Evolutionary conservation across 2,113 vertebrate species (phyloP).

Genomic region (Leptobrachium ailaonicum): DNA sequence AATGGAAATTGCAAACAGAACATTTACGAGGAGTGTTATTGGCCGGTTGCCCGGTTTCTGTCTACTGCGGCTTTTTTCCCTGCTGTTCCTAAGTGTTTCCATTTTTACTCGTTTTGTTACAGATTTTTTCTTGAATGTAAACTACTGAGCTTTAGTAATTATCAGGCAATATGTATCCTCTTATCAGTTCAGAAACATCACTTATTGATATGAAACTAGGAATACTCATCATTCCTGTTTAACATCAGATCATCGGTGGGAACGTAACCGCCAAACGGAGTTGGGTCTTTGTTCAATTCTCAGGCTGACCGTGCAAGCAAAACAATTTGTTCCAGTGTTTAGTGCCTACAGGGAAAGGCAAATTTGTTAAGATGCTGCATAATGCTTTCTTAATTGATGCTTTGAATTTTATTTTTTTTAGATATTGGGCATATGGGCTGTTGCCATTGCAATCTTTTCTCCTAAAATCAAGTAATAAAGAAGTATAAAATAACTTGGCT

Average conservation of each 20-base stretch:
- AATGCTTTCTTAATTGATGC: neutral
- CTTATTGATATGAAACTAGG: neutral
- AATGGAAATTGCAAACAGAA: neutral
- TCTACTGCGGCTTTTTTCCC: neutral
- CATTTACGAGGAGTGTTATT: neutral
- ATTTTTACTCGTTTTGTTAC: neutral
- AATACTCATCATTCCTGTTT: neutral
- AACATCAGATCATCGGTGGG: neutral
- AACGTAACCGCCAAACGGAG: neutral
- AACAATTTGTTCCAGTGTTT: constrained; percentile 12
- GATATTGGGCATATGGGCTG: neutral
- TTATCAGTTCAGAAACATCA: neutral
- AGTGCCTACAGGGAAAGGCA: neutral
- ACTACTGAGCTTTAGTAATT: neutral
- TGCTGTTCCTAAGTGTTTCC: constrained; percentile 10
- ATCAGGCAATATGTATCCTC: neutral
- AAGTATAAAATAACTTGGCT: too few species aligned
- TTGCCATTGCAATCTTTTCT: neutral
- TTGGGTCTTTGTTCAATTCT: constrained; percentile 2
- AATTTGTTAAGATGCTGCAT: neutral
- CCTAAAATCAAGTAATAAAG: neutral
- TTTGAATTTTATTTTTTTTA: constrained; percentile 1
- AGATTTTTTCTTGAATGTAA: neutral
- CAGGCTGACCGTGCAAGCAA: constrained; percentile 4
- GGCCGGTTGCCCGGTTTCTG: neutral